Percentiles rank a stretch among this genome's conserved stretches.
Conservation (phyloP, 2,888 invertebrate genomes). For the Melanophora roralis region DNA sequence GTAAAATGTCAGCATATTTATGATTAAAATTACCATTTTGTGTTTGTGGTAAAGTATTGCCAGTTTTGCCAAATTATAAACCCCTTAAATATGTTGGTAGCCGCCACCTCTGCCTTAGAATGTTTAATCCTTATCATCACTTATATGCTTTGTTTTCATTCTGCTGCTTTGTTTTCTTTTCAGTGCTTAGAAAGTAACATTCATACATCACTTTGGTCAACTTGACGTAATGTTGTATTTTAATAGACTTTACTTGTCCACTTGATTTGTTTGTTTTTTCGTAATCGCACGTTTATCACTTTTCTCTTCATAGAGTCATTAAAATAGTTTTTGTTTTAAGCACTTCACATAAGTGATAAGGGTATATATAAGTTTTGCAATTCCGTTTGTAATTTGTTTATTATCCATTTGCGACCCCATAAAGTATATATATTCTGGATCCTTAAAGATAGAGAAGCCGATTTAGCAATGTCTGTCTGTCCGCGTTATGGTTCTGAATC, state of each 20-base stretch:
- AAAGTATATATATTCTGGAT: no score
- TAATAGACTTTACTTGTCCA: constrained; percentile 72
- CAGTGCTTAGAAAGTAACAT: constrained; percentile 68
- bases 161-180: constrained; percentile 22
- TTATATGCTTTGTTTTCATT: constrained; percentile 45
- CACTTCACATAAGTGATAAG: no score
- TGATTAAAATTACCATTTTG: no score
- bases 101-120: constrained; percentile 54
- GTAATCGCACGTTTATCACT: constrained; percentile 18
- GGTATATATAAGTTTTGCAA: no score
- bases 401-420: no score
- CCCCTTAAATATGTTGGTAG: not conserved
- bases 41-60: no score
- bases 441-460: no score
- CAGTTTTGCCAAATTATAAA: no score
- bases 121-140: constrained; percentile 19
- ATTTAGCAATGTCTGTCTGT: no score
- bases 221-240: constrained; percentile 71
- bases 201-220: constrained; percentile 68
- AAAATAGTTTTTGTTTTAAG: not conserved
- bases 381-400: no score
- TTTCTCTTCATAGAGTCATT: constrained; percentile 40
- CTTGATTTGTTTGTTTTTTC: constrained; percentile 50
- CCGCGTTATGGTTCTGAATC: no score
- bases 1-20: no score